These are phyloP conservation scores for Aphelocoma coerulescens DNA, from an alignment of 2,113 vertebrate genomes.

Conservation along the genomic window DNA sequence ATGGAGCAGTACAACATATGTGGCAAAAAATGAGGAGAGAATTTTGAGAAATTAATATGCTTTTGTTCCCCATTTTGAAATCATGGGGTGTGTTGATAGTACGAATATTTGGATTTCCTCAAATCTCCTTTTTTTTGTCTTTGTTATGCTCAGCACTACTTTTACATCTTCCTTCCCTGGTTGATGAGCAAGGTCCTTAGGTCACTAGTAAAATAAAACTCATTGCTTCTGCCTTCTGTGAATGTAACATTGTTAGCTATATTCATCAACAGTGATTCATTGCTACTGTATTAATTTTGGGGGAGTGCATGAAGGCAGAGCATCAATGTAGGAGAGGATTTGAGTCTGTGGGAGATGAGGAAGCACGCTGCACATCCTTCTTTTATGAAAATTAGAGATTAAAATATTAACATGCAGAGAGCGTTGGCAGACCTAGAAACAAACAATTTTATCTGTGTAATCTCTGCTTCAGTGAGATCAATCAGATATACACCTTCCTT, in stretches of 20 bases:
- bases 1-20: neutral
- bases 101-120: neutral
- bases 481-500: neutral
- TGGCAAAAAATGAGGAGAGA: neutral
- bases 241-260: neutral
- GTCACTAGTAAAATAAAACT: neutral
- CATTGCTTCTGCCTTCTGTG: neutral
- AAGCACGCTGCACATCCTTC: neutral
- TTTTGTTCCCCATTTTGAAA: neutral
- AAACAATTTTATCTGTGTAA: neutral
- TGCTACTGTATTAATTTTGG: fast-evolving
- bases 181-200: neutral
- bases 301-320: neutral
- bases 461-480: neutral
- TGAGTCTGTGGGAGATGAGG: neutral
- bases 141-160: neutral
- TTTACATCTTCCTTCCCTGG: neutral
- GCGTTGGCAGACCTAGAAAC: neutral
- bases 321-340: neutral
- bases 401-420: neutral
- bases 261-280: neutral
- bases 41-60: neutral
- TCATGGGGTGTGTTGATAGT: fast-evolving
- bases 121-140: neutral
- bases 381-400: neutral